These are phyloP conservation scores for Aurelia aurita complex sp. Pacific DNA, from an alignment of 30 jellyfish, hydroid and myxozoan genomes.

Conservation along the genomic window DNA sequence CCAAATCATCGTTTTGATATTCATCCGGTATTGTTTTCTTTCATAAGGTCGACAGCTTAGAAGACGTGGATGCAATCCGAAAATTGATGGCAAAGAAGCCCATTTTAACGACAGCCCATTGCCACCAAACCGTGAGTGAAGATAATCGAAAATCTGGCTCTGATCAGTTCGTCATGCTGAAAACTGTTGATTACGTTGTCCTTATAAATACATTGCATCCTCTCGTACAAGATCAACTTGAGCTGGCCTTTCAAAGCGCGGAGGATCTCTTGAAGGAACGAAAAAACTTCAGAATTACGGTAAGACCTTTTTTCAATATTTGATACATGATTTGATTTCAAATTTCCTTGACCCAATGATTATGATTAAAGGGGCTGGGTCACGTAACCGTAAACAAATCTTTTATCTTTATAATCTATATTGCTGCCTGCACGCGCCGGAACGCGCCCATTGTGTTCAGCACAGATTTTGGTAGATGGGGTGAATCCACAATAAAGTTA, in stretches of 20 bases:
- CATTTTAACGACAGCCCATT: conserved; percentile 70
- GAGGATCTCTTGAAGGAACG: conserved; percentile 70
- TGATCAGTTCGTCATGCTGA: conserved; percentile 23
- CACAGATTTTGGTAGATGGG: no score
- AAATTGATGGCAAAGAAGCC: conserved; percentile 59
- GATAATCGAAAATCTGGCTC: conserved; percentile 6
- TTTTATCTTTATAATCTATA: no score
- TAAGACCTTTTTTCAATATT: not conserved
- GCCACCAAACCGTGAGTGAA: conserved; percentile 52
- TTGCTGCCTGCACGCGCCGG: no score
- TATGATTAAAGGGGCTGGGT: no score
- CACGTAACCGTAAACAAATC: no score
- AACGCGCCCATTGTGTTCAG: no score
- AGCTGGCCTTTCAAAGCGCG: conserved; percentile 72
- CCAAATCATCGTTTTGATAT: no score
- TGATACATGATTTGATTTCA: no score
- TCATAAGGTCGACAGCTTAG: conserved; percentile 29
- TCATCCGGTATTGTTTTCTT: not conserved
- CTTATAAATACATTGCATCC: conserved; percentile 77
- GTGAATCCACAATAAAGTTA: no score
- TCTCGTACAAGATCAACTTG: conserved; percentile 51
- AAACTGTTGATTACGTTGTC: conserved; percentile 65
- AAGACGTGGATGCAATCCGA: conserved; percentile 55
- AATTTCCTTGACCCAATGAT: no score
- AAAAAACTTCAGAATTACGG: conserved; percentile 74